phyloP scores from a whole-genome alignment of 2,797 vertebrate genomes.

The Etheostoma nigrum region DNA sequence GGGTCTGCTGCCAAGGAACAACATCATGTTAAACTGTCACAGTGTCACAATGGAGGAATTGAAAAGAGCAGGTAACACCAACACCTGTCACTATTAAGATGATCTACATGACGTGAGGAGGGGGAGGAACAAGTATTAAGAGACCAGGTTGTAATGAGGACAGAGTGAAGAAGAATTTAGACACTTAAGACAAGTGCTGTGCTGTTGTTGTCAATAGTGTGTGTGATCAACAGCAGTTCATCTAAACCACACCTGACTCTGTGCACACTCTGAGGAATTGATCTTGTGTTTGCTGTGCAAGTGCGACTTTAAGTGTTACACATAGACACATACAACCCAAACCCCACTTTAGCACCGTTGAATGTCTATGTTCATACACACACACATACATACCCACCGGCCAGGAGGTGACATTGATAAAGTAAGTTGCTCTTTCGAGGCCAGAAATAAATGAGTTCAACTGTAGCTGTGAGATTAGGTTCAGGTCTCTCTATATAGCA shows the following conservation, averaged over 20 bases:
- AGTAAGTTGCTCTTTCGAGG: slow-evolving; percentile 71
- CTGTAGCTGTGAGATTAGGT: slow-evolving; percentile 78
- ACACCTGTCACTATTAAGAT: slow-evolving; percentile 35
- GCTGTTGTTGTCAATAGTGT: neutral
- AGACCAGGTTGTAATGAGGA: slow-evolving; percentile 34
- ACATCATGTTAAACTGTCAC: slow-evolving; percentile 54
- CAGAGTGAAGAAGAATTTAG: slow-evolving; percentile 13
- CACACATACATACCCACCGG: slow-evolving; percentile 35
- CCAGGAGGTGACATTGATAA: slow-evolving; percentile 75
- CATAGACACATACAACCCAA: slow-evolving; percentile 8
- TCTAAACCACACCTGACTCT: neutral
- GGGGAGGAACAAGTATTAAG: slow-evolving; percentile 22
- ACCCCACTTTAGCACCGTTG: slow-evolving; percentile 32
- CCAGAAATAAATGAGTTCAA: slow-evolving; percentile 83
- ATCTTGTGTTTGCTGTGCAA: neutral
- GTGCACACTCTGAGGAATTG: neutral
- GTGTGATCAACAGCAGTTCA: slow-evolving; percentile 9
- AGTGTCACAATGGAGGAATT: slow-evolving; percentile 54
- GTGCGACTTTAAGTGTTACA: neutral
- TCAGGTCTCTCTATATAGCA: slow-evolving; percentile 69
- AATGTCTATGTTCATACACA: slow-evolving; percentile 41
- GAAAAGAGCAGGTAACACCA: slow-evolving; percentile 44
- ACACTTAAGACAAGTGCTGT: neutral
- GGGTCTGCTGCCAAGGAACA: slow-evolving; percentile 11
- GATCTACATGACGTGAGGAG: slow-evolving; percentile 32